Conservation (phyloP, 1,140 invertebrate genomes). For the Bombus picipes region DNA sequence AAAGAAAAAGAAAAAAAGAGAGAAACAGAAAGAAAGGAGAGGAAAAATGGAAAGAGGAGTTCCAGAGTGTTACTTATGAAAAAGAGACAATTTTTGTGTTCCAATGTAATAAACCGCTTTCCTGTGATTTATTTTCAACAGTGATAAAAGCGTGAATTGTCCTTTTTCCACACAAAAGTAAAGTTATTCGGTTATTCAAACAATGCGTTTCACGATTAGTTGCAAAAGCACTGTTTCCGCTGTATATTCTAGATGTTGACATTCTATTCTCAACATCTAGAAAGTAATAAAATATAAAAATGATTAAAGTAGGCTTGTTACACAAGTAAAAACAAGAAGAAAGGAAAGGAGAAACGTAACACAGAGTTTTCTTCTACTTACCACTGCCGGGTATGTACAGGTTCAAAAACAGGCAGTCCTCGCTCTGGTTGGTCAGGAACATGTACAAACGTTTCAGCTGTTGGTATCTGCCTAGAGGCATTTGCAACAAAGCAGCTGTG, state of each 20-base stretch:
- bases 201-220: too few relatives aligned
- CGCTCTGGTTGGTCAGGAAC: constrained; percentile 90
- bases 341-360: neutral
- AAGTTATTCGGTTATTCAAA: too few relatives aligned
- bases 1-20: too few relatives aligned
- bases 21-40: too few relatives aligned
- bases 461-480: constrained; percentile 88
- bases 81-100: neutral
- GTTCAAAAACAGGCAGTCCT: constrained; percentile 95
- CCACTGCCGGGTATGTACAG: constrained; percentile 93
- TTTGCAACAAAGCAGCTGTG: constrained; percentile 86
- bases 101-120: too few relatives aligned
- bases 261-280: too few relatives aligned
- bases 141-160: too few relatives aligned
- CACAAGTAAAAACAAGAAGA: neutral
- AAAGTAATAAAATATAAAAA: neutral
- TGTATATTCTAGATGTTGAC: too few relatives aligned
- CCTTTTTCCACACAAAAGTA: neutral
- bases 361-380: constrained; percentile 79
- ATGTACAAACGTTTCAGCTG: constrained; percentile 86
- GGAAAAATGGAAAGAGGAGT: neutral
- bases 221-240: too few relatives aligned
- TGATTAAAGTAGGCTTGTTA: neutral
- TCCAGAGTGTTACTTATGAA: neutral
- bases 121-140: too few relatives aligned